Base-by-base conservation (phyloP, 2,113 vertebrate genomes). In the Spheniscus mendiculus region DNA sequence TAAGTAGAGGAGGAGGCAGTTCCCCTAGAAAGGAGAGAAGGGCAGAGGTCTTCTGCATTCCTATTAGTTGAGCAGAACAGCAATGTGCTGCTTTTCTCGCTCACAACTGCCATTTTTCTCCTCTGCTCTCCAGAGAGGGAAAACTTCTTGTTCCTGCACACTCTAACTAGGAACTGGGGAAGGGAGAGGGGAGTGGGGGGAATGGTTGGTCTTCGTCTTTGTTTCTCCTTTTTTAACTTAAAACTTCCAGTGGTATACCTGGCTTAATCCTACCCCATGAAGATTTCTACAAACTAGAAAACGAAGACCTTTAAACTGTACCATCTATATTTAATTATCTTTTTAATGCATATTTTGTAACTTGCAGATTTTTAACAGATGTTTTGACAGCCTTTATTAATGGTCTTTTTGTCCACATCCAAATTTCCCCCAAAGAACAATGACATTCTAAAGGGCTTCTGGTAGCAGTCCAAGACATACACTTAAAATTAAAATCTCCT, bases 271-370 rank as follows among this genome's bases (percentile, higher is more conserved):
- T 93, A 77, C 13, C 6, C 21, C 22, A 62, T 22, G 25, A 88
- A 77, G 63, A 78, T 58, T 58, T 83, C 62, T 70, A 45, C 58
- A 95, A 90, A 78, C 66, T 50, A 86, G 50, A 94, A 93, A 90
- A 90, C 36, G 0, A 97, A 90, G 67, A 94, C 63, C 38, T 93
- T 95, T 62, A 92, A 86, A 86, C 29, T 17, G 32, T 58, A 77
- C 52, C 92, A 93, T 94, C 85, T 90, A 84, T 53, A 81, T 89
- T 93, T 94, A 90, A 93, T 94, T 88, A 86, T 70, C 15, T 59
- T 86, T 93, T 90, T 89, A 93, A 96, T 62, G 74, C 85, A 95
- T 90, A 93, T 96, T 97, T 97, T 94, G 90, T 90, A 95, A 96
- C 90, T 92, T 89, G 62, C 22, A 94, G 76, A 94, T 90, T 94